These are phyloP conservation scores for Apodemus speciosus DNA, from an alignment of 2,113 vertebrate genomes.

Conservation along the genomic window DNA sequence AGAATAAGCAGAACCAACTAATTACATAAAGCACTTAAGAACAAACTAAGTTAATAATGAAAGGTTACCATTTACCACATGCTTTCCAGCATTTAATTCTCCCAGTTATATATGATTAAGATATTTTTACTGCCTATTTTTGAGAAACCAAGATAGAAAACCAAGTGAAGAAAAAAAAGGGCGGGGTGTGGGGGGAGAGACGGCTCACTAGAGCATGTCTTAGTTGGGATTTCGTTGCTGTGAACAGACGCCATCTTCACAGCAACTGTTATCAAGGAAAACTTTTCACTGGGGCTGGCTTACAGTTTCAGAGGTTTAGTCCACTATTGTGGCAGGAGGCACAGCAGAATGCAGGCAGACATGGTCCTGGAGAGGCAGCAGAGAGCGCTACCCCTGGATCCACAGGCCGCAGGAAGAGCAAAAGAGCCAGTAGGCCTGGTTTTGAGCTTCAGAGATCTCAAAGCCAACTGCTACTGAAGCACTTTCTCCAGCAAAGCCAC, in stretches of 20 bases:
- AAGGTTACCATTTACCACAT: background rate
- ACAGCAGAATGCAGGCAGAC: background rate
- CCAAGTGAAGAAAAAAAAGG: no score
- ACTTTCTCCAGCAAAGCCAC: background rate
- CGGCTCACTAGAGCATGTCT: background rate
- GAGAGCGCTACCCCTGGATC: background rate
- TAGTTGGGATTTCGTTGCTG: background rate
- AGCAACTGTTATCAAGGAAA: background rate
- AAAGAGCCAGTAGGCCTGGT: background rate
- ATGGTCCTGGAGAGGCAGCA: background rate
- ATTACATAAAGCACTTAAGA: slow-evolving; percentile 19
- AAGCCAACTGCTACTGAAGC: background rate
- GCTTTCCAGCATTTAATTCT: slow-evolving; percentile 9
- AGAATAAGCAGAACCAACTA: slow-evolving; percentile 32
- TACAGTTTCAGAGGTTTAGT: background rate
- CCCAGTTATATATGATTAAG: background rate
- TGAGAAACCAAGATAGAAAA: slow-evolving; percentile 55
- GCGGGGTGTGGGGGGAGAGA: no score
- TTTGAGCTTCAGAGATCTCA: background rate
- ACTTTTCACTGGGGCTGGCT: background rate
- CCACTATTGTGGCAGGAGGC: background rate
- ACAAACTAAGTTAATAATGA: background rate
- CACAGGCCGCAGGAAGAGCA: background rate
- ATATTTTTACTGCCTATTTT: slow-evolving; percentile 24
- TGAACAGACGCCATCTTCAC: background rate